A percentile compares a stretch with the other conserved stretches of the same genome.
phyloP scores from a whole-genome alignment of 2,113 vertebrate genomes.

The Mus spicilegus region DNA sequence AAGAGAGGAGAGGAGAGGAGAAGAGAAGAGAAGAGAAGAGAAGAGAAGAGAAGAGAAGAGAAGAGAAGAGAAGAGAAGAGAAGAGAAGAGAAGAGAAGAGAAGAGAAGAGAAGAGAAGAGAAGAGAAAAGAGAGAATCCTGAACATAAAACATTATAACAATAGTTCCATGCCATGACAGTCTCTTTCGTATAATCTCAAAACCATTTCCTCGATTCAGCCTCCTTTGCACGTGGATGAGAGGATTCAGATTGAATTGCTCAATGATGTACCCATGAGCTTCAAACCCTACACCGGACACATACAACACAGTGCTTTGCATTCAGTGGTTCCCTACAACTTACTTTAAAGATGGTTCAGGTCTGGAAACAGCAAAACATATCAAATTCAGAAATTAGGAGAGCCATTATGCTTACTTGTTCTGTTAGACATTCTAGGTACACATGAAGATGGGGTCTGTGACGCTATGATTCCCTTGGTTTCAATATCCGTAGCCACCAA shows the following conservation, averaged over 20 bases:
- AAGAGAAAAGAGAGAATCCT: too few species aligned
- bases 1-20: accelerated
- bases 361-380: neutral
- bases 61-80: too few species aligned
- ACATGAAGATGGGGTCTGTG: neutral
- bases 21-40: accelerated
- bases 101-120: too few species aligned
- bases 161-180: neutral
- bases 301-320: too few species aligned
- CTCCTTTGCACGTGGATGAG: neutral
- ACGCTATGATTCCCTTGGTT: neutral
- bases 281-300: neutral
- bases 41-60: accelerated
- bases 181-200: neutral
- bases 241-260: neutral
- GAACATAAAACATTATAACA: neutral
- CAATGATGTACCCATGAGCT: neutral
- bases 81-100: too few species aligned
- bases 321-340: neutral
- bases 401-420: neutral
- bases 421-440: neutral
- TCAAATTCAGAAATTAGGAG: neutral
- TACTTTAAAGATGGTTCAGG: neutral
- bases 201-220: neutral
- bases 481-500: neutral